A percentile compares a stretch with the other conserved stretches of the same genome.
Conservation (phyloP, 1,140 invertebrate species). For the Drosophila subpulchrella region DNA sequence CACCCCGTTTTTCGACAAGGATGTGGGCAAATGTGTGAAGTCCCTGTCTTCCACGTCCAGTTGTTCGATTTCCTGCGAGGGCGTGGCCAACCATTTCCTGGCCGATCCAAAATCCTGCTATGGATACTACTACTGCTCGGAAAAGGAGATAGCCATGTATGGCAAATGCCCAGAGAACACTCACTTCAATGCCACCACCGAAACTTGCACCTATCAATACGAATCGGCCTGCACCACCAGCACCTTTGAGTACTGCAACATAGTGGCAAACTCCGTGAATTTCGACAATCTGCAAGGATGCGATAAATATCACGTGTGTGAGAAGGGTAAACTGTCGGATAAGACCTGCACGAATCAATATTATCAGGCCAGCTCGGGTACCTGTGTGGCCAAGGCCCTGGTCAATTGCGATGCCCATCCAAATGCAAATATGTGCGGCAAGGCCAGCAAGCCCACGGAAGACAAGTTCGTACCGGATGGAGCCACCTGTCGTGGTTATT, state of each 20-base stretch:
- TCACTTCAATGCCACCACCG: conserved; percentile 62
- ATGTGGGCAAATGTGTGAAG: conserved; percentile 51
- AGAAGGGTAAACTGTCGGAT: conserved; percentile 30
- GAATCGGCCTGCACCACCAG: conserved; percentile 44
- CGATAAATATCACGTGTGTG: conserved; percentile 57
- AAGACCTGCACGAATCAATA: conserved; percentile 49
- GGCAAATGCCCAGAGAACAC: conserved; percentile 51
- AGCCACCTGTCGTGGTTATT: conserved; percentile 71
- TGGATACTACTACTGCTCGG: conserved; percentile 65
- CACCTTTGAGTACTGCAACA: conserved; percentile 64
- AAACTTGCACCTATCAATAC: conserved; percentile 43
- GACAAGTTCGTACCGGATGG: conserved; percentile 55
- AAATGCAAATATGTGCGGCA: conserved; percentile 63
- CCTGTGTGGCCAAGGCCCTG: conserved; percentile 48
- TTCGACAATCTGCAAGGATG: conserved; percentile 59
- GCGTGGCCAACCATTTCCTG: conserved; percentile 24
- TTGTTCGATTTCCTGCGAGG: conserved; percentile 51
- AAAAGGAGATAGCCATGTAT: conserved; percentile 29
- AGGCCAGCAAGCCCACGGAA: conserved; percentile 26
- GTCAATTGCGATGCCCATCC: conserved; percentile 69
- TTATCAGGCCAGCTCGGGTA: conserved; percentile 53
- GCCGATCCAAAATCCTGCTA: conserved; percentile 69
- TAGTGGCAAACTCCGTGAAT: conserved; percentile 56
- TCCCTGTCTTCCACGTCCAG: conserved; percentile 10
- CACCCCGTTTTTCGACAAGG: conserved; percentile 68